Evolutionary conservation across 2,888 invertebrate genomes (phyloP), one percentile per base, ranked within the genome.

Genomic region (Bombylius major): DNA sequence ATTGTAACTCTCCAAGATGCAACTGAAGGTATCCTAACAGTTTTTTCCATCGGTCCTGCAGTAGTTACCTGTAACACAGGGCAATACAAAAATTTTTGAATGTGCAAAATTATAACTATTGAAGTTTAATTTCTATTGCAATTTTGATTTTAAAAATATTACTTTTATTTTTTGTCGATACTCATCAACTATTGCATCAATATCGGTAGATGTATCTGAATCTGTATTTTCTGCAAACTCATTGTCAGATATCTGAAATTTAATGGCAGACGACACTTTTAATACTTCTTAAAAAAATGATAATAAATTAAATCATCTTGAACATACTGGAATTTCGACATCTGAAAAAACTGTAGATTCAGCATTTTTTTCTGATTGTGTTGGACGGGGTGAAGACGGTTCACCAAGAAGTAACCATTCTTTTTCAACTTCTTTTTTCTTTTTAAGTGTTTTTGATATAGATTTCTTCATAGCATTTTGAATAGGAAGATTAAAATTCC

Each of bases 111-210:
- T 32, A 31, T 2, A 49, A 5, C 7, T 9, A 34, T 44, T 23
- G 32, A 53, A 34, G 8, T 5, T 51, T 13, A 32, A 5, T 31
- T 31, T 31, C 4, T 12, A 5, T 31, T 6, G 13, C 13, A 32
- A 4, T 32, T 13, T 8, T 11, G 6, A 36, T 36, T 8, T 36
- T 4, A 11, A 42, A 11, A 4, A 1, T 11, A 9, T 65, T 69
- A 83, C 86, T 73, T 84, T 82, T 60, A 86, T 78, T 63, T 81
- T 80, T 65, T 86, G 86, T 58, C 81, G 80, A 65, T 87, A 87
- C 66, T 87, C 87, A 65, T 86, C 85, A 1, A 87, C 87, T 14
- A 84, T 84, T 2, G 84, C 84, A 67, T 87, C 87, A 55, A 87
- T 86, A 65, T 87, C 87, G 3, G 87, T 87, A 1, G 84, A 85